Percentiles rank a stretch among this genome's conserved stretches.
Conservation (phyloP, 2,888 invertebrate genomes). For the Steromphala cineraria region DNA sequence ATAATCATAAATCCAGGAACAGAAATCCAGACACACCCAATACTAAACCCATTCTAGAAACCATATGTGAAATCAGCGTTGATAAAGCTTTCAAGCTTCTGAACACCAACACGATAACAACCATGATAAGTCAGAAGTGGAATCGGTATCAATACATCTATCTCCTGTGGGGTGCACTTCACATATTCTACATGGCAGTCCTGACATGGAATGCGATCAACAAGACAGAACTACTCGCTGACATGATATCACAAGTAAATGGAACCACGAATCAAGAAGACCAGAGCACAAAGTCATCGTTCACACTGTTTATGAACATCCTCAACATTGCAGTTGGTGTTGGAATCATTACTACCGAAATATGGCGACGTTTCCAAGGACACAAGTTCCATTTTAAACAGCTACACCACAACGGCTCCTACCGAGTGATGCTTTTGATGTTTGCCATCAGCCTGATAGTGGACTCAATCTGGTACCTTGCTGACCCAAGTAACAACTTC, state of each 20-base stretch:
- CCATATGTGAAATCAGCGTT: constrained; percentile 50
- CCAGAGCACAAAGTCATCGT: too few species aligned
- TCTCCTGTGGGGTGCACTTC: constrained; percentile 49
- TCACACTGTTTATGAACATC: neutral
- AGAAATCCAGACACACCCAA: neutral
- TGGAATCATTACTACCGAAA: neutral
- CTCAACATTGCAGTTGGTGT: constrained; percentile 1
- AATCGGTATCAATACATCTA: constrained; percentile 40
- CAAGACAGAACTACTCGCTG: neutral
- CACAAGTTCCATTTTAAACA: constrained; percentile 20
- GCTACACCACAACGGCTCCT: constrained; percentile 49
- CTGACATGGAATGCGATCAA: constrained; percentile 45
- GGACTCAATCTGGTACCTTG: constrained; percentile 41
- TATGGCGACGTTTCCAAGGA: neutral
- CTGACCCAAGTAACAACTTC: constrained; percentile 34
- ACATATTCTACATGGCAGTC: constrained; percentile 47
- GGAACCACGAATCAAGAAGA: neutral
- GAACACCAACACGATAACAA: constrained; percentile 45
- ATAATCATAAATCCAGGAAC: neutral
- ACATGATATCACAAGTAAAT: neutral
- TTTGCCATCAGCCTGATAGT: constrained; percentile 46
- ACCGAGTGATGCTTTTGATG: constrained; percentile 45
- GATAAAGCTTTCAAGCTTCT: constrained; percentile 52
- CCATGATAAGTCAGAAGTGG: constrained; percentile 59
- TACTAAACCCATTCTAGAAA: constrained; percentile 46